These are phyloP conservation scores for Stenurella melanura DNA, from an alignment of 2,888 invertebrate species.

Conservation along the genomic window DNA sequence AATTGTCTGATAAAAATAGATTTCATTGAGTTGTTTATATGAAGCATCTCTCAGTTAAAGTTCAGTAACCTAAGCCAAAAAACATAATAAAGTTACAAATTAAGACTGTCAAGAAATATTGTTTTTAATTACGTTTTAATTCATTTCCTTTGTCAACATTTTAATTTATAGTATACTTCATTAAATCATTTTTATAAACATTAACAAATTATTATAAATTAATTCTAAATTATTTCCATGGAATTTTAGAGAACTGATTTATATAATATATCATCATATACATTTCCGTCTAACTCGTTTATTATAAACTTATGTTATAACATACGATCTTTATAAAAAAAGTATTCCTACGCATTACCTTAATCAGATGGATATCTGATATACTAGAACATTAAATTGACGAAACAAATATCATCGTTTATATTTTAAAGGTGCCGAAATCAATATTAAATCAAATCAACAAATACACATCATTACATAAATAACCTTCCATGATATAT, in stretches of 20 bases:
- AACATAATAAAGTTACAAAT: not conserved
- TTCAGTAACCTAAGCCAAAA: not conserved
- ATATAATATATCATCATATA: not conserved
- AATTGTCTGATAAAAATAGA: not conserved
- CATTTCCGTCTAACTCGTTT: not conserved
- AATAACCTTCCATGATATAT: too few species aligned
- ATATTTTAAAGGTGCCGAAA: too few species aligned
- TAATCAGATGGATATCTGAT: not conserved
- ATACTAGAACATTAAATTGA: not conserved
- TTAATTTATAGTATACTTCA: not conserved
- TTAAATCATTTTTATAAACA: not conserved
- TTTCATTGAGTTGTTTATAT: not conserved
- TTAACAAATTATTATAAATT: not conserved
- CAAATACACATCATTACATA: too few species aligned
- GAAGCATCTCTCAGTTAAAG: not conserved
- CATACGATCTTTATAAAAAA: not conserved
- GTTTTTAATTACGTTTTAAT: not conserved
- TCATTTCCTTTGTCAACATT: slow-evolving; percentile 1
- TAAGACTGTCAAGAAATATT: not conserved
- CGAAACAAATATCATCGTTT: too few species aligned
- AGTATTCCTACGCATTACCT: not conserved
- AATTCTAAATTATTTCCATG: not conserved
- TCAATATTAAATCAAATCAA: too few species aligned
- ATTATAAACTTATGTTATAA: not conserved
- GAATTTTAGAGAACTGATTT: not conserved